Conservation (phyloP, 2,888 invertebrate genomes). For the Lochmaea crataegi region DNA sequence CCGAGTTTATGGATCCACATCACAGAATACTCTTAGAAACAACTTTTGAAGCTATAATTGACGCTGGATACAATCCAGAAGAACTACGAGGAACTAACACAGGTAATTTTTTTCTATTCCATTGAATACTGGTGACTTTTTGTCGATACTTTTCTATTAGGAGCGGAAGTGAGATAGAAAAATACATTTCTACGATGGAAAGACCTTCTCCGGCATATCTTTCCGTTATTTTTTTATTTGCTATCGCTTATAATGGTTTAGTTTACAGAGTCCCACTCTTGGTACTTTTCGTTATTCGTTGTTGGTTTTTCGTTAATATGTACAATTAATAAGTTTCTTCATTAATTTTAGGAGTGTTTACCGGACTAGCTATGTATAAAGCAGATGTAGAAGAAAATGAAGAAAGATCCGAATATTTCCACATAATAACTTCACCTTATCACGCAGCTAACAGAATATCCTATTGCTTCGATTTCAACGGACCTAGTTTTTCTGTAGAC, state of each 20-base stretch:
- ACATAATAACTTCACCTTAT: background rate
- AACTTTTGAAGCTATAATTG: conserved; percentile 48
- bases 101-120: conserved; percentile 6
- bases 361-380: background rate
- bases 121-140: too few species aligned
- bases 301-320: too few species aligned
- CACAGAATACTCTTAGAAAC: conserved; percentile 47
- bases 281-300: too few species aligned
- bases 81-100: conserved; percentile 44
- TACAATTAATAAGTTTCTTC: conserved; percentile 5
- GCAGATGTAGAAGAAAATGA: background rate
- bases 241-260: too few species aligned
- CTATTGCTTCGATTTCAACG: conserved; percentile 50
- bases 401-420: conserved; percentile 9
- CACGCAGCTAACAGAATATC: conserved; percentile 49
- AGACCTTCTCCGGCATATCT: too few species aligned
- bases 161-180: too few species aligned
- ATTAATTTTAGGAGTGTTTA: conserved; percentile 18
- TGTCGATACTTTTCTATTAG: too few species aligned
- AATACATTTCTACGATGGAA: too few species aligned
- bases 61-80: conserved; percentile 50
- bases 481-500: conserved; percentile 51
- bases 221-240: too few species aligned
- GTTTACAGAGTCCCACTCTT: too few species aligned
- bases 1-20: conserved; percentile 45